Evolutionary conservation across 1,140 invertebrate genomes (phyloP).

Genomic region (Tenebrio molitor): DNA sequence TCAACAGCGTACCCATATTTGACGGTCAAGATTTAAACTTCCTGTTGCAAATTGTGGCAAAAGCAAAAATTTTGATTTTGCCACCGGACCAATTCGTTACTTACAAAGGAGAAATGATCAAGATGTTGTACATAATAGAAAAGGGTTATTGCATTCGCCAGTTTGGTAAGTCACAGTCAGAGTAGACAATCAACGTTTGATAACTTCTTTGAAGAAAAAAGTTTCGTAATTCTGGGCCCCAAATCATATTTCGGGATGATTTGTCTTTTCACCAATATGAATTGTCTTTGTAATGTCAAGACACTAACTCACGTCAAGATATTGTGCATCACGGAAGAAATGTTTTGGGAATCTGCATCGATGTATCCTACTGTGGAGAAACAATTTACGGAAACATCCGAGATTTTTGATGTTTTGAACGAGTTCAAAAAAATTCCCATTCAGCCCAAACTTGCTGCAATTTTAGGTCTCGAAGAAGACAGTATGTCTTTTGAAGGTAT

Average conservation of each 20-base stretch:
- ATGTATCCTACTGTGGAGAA: conserved; percentile 3
- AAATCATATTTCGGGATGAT: conserved; percentile 5
- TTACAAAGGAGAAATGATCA: conserved; percentile 18
- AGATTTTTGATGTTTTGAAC: conserved; percentile 12
- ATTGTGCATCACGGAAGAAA: conserved; percentile 13
- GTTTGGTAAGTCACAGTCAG: conserved; percentile 20
- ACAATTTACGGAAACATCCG: neutral
- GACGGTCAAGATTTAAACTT: conserved; percentile 43
- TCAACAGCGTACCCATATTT: conserved; percentile 42
- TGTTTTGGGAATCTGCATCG: conserved; percentile 8
- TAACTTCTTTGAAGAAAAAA: conserved; percentile 19
- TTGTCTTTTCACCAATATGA: neutral
- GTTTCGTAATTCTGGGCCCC: neutral
- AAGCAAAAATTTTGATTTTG: conserved; percentile 66
- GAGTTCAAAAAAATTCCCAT: conserved; percentile 23
- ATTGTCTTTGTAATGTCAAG: neutral
- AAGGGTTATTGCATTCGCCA: conserved; percentile 49
- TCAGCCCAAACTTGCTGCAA: conserved; percentile 57
- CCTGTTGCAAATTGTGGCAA: conserved; percentile 48
- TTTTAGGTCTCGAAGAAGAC: too few relatives aligned
- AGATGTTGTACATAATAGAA: conserved; percentile 19
- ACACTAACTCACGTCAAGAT: conserved; percentile 28
- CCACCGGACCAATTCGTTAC: conserved; percentile 67
- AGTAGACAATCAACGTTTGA: too few relatives aligned
- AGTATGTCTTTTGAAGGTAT: too few relatives aligned